phyloP scores from a whole-genome alignment of 2,113 vertebrate species.

The Fregetta grallaria region DNA sequence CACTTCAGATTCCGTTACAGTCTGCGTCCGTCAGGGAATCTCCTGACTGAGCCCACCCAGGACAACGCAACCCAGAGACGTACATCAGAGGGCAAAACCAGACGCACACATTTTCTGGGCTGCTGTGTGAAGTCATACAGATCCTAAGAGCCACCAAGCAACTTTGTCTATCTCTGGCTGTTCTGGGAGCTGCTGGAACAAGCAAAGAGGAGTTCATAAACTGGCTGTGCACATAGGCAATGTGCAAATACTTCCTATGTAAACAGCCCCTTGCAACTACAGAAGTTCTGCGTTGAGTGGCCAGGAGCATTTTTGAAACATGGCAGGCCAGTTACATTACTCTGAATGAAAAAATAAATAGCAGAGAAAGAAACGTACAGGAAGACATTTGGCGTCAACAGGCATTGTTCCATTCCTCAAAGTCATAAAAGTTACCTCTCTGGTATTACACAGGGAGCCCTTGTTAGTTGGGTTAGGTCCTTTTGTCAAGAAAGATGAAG shows the following conservation, averaged over 20 bases:
- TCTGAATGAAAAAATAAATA: background rate
- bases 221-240: background rate
- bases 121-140: background rate
- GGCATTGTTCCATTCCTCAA: background rate
- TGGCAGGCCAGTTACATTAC: background rate
- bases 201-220: background rate
- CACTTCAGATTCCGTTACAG: background rate
- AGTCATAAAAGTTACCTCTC: background rate
- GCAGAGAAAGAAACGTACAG: background rate
- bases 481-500: background rate
- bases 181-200: background rate
- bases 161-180: background rate
- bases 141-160: background rate
- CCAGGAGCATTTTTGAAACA: background rate
- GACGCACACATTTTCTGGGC: background rate
- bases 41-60: background rate
- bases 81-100: background rate
- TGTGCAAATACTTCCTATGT: background rate
- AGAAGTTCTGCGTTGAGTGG: background rate
- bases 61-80: background rate
- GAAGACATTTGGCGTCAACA: background rate
- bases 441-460: background rate
- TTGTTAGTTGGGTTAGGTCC: background rate
- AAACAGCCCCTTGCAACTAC: background rate
- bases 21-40: background rate